Percentiles rank a stretch among this genome's conserved stretches.
Conservation (phyloP, 2,797 vertebrate genomes). For the Siniperca scherzeri region DNA sequence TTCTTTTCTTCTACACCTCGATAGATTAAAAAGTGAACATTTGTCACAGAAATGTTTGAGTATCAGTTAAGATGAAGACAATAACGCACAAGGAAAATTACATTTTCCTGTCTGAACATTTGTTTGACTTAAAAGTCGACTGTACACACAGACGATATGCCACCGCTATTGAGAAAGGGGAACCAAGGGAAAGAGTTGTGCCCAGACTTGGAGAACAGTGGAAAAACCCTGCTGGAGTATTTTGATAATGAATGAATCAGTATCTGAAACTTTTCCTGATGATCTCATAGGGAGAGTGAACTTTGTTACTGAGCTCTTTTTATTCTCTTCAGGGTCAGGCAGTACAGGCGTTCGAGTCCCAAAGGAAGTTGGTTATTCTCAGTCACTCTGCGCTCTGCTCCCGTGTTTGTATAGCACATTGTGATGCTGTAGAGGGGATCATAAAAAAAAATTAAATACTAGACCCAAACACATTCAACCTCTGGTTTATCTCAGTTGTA, state of each 20-base stretch:
- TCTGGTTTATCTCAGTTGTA: not conserved
- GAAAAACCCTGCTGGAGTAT: conserved; percentile 49
- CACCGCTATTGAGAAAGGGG: conserved; percentile 7
- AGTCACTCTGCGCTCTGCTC: conserved; percentile 29
- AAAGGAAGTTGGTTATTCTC: conserved; percentile 25
- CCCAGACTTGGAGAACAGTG: conserved; percentile 53
- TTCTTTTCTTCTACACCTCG: not conserved
- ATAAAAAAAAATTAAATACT: conserved; percentile 6
- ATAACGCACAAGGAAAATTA: not conserved
- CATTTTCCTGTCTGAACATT: not conserved
- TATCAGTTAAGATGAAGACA: not conserved
- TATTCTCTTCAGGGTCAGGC: conserved; percentile 37
- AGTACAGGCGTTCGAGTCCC: conserved; percentile 3
- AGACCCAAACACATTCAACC: not conserved
- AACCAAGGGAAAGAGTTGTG: conserved; percentile 29
- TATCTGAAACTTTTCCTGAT: conserved; percentile 55
- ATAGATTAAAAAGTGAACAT: not conserved
- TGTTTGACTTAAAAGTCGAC: conserved; percentile 6
- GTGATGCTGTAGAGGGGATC: conserved; percentile 19
- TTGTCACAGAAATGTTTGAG: not conserved
- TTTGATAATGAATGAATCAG: conserved; percentile 56
- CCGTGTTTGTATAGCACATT: conserved; percentile 36
- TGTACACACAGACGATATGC: not conserved
- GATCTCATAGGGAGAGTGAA: conserved; percentile 62
- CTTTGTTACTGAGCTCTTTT: conserved; percentile 45